Base-by-base conservation (phyloP, 2,797 vertebrate genomes). In the Lates japonicus region DNA sequence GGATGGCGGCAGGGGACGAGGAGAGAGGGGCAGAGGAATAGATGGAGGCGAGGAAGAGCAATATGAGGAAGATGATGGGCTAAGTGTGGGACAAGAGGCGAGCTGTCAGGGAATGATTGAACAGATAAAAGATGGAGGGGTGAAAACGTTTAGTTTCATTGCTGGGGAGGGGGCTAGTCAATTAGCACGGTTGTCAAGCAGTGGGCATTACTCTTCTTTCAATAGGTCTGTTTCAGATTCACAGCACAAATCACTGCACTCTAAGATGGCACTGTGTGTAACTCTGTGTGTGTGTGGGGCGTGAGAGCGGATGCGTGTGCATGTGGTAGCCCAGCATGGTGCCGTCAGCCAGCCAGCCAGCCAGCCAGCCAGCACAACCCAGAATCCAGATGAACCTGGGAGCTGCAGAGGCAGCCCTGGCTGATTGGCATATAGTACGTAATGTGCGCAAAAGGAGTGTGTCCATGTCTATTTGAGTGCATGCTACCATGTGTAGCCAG, bases 171-270 rank as follows among this genome's bases (percentile, higher is more conserved):
- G 83, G 88, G 81, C 57, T 83, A 70, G 81, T 89, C 85, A 92
- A 95, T 95, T 94, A 92, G 87, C 84, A 90, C 77, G 92, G 87
- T 86, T 94, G 92, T 94, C 93, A 92, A 88, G 83, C 83, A 37
- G 44, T 67, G 80, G 81, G 79, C 84, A 88, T 92, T 84, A 87
- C 80, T 88, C 83, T 87, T 85, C 91, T 90, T 92, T 94, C 88
- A 93, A 71, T 86, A 52, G 89, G 82, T 90, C 91, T 88, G 85
- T 82, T 93, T 93, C 85, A 90, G 83, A 93, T 91, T 93, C 91
- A 85, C 90, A 88, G 86, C 90, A 92, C 90, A 92, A 92, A 91
- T 92, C 86, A 66, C 78, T 66, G 81, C 91, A 41, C 71, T 87
- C 80, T 78, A 67, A 86, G 72, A 82, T 83, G 80, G 39, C 44